Percentiles rank a stretch among this genome's conserved stretches.
phyloP scores from a whole-genome alignment of 1,140 invertebrate genomes.

The Bradysia coprophila region DNA sequence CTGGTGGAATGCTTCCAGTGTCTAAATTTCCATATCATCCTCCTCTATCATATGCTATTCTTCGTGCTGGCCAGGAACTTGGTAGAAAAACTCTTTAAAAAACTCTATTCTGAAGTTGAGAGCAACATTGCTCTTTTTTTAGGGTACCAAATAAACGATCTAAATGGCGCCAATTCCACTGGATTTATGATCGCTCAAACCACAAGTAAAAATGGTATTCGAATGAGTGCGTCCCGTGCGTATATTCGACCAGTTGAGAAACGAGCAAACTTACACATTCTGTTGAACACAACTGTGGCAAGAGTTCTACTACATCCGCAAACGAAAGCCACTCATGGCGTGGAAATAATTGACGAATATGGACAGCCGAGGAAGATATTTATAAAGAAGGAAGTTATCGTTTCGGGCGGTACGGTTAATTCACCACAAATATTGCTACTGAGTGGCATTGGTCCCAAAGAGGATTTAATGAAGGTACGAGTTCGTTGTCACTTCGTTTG shows the following conservation, averaged over 20 bases:
- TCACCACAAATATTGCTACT: constrained; percentile 69
- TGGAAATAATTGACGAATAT: constrained; percentile 32
- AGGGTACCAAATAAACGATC: constrained; percentile 62
- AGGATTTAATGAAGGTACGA: constrained; percentile 37
- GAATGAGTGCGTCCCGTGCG: constrained; percentile 60
- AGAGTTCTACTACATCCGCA: constrained; percentile 43
- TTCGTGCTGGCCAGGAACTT: constrained; percentile 65
- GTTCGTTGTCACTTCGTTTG: not conserved
- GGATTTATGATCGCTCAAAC: constrained; percentile 74
- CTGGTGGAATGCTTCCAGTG: constrained; percentile 59
- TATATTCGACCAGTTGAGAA: constrained; percentile 63
- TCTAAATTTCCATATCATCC: constrained; percentile 73
- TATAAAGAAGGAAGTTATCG: constrained; percentile 57
- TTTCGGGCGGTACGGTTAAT: constrained; percentile 52
- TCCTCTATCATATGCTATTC: constrained; percentile 60
- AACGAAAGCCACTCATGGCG: constrained; percentile 29
- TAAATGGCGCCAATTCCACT: constrained; percentile 64
- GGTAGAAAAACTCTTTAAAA: constrained; percentile 24
- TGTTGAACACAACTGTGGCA: constrained; percentile 56
- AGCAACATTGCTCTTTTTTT: constrained; percentile 5
- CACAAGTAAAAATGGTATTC: constrained; percentile 70
- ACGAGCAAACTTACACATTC: constrained; percentile 53
- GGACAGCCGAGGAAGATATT: constrained; percentile 38
- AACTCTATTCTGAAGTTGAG: not conserved
- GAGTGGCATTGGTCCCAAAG: constrained; percentile 60